phyloP scores from a whole-genome alignment of 2,113 vertebrate species.

The Felis chaus region DNA sequence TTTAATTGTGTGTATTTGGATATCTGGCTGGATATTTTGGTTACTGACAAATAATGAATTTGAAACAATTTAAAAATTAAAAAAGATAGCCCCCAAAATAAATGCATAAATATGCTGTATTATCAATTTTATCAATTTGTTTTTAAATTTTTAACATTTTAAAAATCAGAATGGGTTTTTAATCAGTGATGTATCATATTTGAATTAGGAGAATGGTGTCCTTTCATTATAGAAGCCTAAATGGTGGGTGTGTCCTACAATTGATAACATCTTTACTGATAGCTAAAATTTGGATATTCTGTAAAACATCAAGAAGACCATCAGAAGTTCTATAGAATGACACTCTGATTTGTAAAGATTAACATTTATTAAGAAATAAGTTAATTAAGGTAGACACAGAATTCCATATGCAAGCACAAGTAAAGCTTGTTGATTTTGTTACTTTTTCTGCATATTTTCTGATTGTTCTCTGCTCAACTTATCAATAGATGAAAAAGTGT shows the following conservation, averaged over 20 bases:
- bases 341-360: neutral
- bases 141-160: neutral
- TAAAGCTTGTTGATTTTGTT: neutral
- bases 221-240: neutral
- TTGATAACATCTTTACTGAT: neutral
- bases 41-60: neutral
- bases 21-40: neutral
- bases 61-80: neutral
- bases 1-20: neutral
- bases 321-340: neutral
- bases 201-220: neutral
- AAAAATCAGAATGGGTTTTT: neutral
- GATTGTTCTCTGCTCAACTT: neutral
- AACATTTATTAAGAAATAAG: neutral
- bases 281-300: neutral
- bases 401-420: neutral
- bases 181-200: neutral
- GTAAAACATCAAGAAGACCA: neutral
- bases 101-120: neutral
- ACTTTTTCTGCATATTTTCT: neutral
- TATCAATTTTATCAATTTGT: neutral
- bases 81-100: neutral
- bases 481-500: neutral
- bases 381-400: neutral
- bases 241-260: neutral